These are phyloP conservation scores for Leucophenga maculata DNA, from an alignment of 2,888 invertebrate genomes.

Conservation along the genomic window DNA sequence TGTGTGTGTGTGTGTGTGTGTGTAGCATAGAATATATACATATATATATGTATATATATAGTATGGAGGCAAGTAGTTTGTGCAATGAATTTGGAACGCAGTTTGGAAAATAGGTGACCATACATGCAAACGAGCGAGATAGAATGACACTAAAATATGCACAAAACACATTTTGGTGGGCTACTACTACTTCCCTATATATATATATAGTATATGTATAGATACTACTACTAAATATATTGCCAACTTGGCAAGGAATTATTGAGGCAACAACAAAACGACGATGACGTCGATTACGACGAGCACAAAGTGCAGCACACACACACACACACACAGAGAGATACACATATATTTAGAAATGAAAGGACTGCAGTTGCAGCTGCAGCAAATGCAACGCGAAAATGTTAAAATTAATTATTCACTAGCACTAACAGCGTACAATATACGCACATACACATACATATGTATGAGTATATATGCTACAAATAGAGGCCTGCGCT, in stretches of 20 bases:
- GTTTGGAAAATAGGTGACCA: not conserved
- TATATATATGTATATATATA: too few species aligned
- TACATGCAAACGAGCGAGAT: not conserved
- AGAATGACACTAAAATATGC: slow-evolving; percentile 12
- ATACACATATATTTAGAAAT: too few species aligned
- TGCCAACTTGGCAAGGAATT: slow-evolving; percentile 24
- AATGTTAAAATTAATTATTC: slow-evolving; percentile 23
- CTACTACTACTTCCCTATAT: not conserved
- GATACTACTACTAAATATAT: not conserved
- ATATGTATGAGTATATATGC: not conserved
- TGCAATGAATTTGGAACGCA: too few species aligned
- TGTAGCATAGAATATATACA: too few species aligned
- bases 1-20: too few species aligned
- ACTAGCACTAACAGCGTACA: slow-evolving; percentile 29
- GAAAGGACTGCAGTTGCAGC: slow-evolving; percentile 9
- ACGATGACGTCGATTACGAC: not conserved
- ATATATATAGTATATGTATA: too few species aligned
- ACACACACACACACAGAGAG: not conserved
- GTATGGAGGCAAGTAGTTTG: too few species aligned
- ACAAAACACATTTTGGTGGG: slow-evolving; percentile 19
- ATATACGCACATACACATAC: slow-evolving; percentile 31
- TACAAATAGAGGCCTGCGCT: slow-evolving; percentile 27
- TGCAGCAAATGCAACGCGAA: slow-evolving; percentile 20
- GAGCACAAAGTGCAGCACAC: slow-evolving; percentile 8
- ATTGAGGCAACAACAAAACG: slow-evolving; percentile 15